These are phyloP conservation scores for Chironomus riparius DNA, from an alignment of 2,888 invertebrate species.

Conservation along the genomic window DNA sequence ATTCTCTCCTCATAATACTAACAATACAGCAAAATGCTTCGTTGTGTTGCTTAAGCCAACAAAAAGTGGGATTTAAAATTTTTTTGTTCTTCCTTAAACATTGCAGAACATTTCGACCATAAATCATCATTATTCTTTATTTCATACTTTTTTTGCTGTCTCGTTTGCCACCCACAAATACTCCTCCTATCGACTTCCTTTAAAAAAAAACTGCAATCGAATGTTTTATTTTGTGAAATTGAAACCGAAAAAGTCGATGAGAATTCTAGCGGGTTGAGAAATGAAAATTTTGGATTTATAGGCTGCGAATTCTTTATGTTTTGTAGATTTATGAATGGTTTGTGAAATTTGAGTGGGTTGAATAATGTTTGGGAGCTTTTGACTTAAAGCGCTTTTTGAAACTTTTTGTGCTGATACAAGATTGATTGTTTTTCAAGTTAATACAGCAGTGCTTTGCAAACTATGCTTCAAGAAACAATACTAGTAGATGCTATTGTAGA, in stretches of 20 bases:
- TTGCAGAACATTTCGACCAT: background rate
- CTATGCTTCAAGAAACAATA: no score
- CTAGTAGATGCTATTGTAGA: no score
- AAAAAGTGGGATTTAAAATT: background rate
- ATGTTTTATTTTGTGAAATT: background rate
- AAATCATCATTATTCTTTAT: background rate
- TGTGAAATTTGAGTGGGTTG: no score
- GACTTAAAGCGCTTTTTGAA: no score
- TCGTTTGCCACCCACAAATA: background rate
- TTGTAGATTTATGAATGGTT: background rate
- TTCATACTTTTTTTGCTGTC: no score
- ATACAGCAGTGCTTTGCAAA: no score
- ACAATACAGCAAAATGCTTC: background rate
- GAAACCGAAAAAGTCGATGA: background rate
- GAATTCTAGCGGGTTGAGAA: background rate
- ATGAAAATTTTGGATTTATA: background rate
- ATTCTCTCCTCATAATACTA: background rate
- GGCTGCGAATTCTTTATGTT: background rate
- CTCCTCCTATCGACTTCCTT: background rate
- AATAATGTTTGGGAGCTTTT: no score
- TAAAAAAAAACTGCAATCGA: background rate
- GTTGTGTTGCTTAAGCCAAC: background rate
- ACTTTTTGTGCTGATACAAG: no score
- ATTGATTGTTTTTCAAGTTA: no score
- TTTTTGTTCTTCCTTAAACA: background rate